A percentile compares a stretch with the other conserved stretches of the same genome.
Evolutionary conservation across 1,140 invertebrate genomes (phyloP).

Genomic region (Arion vulgaris): DNA sequence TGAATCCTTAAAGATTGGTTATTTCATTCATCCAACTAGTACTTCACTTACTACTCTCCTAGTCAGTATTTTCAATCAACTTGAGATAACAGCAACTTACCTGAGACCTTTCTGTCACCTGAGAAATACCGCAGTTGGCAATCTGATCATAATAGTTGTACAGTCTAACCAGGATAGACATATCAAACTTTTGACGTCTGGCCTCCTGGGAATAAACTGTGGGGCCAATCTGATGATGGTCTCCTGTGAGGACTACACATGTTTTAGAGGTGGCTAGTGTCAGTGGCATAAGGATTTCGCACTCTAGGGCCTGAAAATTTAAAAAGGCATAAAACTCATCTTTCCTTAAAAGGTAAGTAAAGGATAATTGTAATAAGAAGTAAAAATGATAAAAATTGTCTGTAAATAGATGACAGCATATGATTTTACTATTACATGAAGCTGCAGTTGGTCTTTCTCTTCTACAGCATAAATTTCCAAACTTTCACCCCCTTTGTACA

Average conservation of each 20-base stretch:
- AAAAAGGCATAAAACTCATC: neutral
- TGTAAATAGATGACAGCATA: too few relatives aligned
- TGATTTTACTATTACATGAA: too few relatives aligned
- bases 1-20: too few relatives aligned
- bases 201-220: constrained; percentile 66
- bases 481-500: too few relatives aligned
- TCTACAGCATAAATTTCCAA: too few relatives aligned
- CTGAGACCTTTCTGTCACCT: constrained; percentile 21
- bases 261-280: constrained; percentile 62
- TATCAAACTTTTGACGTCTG: constrained; percentile 58
- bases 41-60: too few relatives aligned
- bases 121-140: constrained; percentile 36
- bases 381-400: too few relatives aligned
- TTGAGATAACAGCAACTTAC: constrained; percentile 6
- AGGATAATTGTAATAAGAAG: too few relatives aligned
- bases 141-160: constrained; percentile 61
- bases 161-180: constrained; percentile 65
- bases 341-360: too few relatives aligned
- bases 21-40: too few relatives aligned
- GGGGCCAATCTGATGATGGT: constrained; percentile 65
- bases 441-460: too few relatives aligned
- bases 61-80: too few relatives aligned
- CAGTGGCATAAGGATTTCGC: constrained; percentile 64
- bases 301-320: constrained; percentile 51
- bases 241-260: constrained; percentile 66